Conservation (phyloP, 2,888 invertebrate species). For the Copidosoma aretas region DNA sequence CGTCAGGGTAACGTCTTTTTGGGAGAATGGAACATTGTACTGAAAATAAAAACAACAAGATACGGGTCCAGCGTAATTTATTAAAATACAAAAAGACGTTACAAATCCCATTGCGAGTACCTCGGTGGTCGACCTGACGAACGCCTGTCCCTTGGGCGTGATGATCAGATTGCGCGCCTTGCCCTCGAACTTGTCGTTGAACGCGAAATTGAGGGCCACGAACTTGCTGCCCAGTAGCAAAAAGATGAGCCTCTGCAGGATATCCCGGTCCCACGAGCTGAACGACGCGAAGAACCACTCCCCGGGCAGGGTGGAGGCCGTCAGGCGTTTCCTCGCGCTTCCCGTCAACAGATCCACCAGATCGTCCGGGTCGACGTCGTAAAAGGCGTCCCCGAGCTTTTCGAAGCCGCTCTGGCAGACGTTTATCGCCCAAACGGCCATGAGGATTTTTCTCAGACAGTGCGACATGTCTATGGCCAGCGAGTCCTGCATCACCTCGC, state of each 20-base stretch:
- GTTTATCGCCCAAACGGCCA: slow-evolving; percentile 28
- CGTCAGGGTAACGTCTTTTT: slow-evolving; percentile 14
- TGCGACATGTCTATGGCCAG: slow-evolving; percentile 18
- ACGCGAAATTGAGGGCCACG: neutral
- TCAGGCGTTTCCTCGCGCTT: neutral
- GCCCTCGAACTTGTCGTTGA: slow-evolving; percentile 5
- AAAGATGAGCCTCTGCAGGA: slow-evolving; percentile 18
- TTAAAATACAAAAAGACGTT: neutral
- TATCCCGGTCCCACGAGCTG: slow-evolving; percentile 17
- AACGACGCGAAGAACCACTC: slow-evolving; percentile 31
- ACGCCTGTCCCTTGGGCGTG: slow-evolving; percentile 18
- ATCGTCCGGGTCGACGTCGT: slow-evolving; percentile 1
- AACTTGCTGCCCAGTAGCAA: slow-evolving; percentile 12
- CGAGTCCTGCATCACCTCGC: slow-evolving; percentile 6
- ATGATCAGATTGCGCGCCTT: slow-evolving; percentile 23
- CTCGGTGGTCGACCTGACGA: slow-evolving; percentile 21
- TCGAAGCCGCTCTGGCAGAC: slow-evolving; percentile 3
- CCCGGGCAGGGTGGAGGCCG: neutral
- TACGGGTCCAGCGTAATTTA: neutral
- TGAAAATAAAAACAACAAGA: slow-evolving; percentile 12
- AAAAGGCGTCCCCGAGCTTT: neutral
- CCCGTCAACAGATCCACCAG: slow-evolving; percentile 16
- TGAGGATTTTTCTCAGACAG: slow-evolving; percentile 15
- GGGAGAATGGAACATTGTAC: slow-evolving; percentile 18
- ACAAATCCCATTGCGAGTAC: slow-evolving; percentile 4